Conservation (phyloP, 2,113 vertebrate genomes). For the Isichthys henryi region DNA sequence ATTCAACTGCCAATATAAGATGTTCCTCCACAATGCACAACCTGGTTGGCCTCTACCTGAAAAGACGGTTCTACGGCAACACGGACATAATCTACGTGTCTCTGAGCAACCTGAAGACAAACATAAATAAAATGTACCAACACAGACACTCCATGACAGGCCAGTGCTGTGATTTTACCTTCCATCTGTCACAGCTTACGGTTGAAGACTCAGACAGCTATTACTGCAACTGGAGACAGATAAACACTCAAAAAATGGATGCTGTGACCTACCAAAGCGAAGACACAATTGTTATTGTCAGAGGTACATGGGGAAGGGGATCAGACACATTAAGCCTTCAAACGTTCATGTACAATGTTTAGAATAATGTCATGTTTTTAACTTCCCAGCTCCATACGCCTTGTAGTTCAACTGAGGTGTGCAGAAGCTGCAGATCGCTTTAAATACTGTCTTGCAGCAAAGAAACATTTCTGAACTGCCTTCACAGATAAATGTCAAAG, state of each 20-base stretch:
- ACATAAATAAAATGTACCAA: fast-evolving
- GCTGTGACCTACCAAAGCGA: neutral
- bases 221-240: slow-evolving; percentile 39
- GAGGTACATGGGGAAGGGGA: slow-evolving; percentile 34
- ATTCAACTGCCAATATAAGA: slow-evolving; percentile 38
- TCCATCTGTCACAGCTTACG: slow-evolving; percentile 36
- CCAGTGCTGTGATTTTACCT: neutral
- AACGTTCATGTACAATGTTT: neutral
- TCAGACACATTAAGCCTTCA: neutral
- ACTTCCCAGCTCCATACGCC: neutral
- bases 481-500: neutral
- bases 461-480: neutral
- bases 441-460: neutral
- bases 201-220: slow-evolving; percentile 44
- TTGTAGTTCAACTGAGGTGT: neutral
- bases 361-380: neutral
- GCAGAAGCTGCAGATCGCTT: neutral
- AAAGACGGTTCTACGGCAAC: neutral
- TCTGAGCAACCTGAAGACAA: fast-evolving
- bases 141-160: neutral
- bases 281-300: slow-evolving; percentile 44
- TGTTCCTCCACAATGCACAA: slow-evolving; percentile 24
- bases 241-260: fast-evolving
- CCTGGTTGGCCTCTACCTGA: slow-evolving; percentile 6
- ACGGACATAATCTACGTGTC: neutral